Evolutionary conservation across 2,113 vertebrate genomes (phyloP), one percentile per base, ranked within the genome.

Genomic region (Onychostoma macrolepis): DNA sequence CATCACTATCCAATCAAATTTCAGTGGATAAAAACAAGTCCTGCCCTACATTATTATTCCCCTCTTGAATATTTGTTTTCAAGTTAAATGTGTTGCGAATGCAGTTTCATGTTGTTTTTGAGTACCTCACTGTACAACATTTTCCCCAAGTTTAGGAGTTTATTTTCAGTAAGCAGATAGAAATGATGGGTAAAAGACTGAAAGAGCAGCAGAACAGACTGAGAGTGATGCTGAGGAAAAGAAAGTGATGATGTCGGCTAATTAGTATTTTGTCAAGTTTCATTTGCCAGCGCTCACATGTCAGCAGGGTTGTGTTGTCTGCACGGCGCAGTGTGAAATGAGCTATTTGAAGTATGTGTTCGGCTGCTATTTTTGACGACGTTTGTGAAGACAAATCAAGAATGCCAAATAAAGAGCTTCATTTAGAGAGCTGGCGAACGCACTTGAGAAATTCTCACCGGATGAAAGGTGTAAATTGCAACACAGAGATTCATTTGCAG

Each of bases 381-480:
- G 2, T 71, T 78, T 79, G 72, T 71, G 80, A 86, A 87, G 71
- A 33, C 50, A 33, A 63, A 50, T 63, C 28, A n/a, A 24, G 21
- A 61, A 67, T 19, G 78, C 71, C 72, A 76, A 85, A 83, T 45
- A 84, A 21, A 63, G 58, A 28, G 13, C 36, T 87, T 41, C 43
- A 58, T 79, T 86, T 74, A 38, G 85, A 50, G 74, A n/a, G 74
- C 83, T 72, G 24, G 10, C 28, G 71, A 75, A 33, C 43, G 6
- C 28, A 24, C 74, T 45, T 33, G 24, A 41, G 69, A 76, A 74
- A 30, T 65, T 86, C 36, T 48, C 53, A n/a, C 65, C 41, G 63
- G 83, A 41, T 65, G 41, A 21, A 38, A 80, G 81, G 85, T 84
- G 88, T 84, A 86, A 89, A 89, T 86, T 86, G 12, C 78, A 41